A percentile compares a stretch with the other conserved stretches of the same genome.
These are phyloP conservation scores for Oscheius myriophilus DNA, from an alignment of 2,888 invertebrate species.

Conservation along the genomic window DNA sequence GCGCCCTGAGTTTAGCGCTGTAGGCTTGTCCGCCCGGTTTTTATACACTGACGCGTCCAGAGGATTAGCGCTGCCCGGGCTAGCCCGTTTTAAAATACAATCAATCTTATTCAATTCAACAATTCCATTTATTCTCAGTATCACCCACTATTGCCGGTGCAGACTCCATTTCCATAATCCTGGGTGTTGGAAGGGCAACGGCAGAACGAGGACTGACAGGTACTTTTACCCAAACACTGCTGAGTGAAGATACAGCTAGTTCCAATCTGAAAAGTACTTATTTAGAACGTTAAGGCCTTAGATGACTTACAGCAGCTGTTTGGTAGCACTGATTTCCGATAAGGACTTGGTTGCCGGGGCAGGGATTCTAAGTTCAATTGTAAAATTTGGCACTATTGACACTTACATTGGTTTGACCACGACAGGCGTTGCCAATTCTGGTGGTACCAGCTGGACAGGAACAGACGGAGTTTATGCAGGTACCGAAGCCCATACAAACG, in stretches of 20 bases:
- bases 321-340: conserved; percentile 23
- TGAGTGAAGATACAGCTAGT: conserved; percentile 3
- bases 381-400: no score
- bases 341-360: conserved; percentile 14
- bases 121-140: no score
- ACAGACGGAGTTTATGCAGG: conserved; percentile 11
- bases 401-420: background rate
- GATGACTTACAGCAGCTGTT: conserved; percentile 12
- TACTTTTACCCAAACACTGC: conserved; percentile 11
- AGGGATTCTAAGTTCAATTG: background rate
- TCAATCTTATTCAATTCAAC: no score
- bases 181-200: conserved; percentile 4
- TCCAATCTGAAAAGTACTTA: conserved; percentile 12
- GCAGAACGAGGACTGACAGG: conserved; percentile 1
- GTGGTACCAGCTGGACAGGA: conserved; percentile 8
- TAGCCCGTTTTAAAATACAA: no score
- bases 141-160: conserved; percentile 22
- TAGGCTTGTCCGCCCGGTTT: no score
- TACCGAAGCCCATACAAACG: conserved; percentile 24
- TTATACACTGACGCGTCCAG: no score
- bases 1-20: no score
- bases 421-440: conserved; percentile 8
- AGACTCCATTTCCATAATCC: conserved; percentile 23
- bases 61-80: no score
- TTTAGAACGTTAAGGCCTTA: no score